Percentiles rank a stretch among this genome's conserved stretches.
Evolutionary conservation across 2,113 vertebrate species (phyloP).

Genomic region (Tichodroma muraria): DNA sequence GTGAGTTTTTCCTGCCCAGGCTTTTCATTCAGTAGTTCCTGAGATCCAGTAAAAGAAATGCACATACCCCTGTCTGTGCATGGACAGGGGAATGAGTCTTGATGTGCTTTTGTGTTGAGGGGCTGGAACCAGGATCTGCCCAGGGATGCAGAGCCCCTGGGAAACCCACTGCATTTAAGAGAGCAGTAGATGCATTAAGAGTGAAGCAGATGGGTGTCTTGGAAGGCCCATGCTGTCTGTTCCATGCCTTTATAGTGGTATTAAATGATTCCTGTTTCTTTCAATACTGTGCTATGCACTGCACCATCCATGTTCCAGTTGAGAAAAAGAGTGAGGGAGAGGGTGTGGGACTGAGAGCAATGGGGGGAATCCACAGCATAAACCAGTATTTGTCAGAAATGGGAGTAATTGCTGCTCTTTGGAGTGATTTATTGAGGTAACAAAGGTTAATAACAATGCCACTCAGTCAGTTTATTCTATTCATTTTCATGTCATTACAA

Average conservation of each 20-base stretch:
- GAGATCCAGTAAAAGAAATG: not conserved
- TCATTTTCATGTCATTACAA: conserved; percentile 81
- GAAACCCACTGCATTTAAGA: not conserved
- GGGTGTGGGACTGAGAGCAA: not conserved
- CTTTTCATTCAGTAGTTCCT: conserved; percentile 16
- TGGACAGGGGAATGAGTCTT: not conserved
- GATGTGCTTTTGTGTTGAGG: not conserved
- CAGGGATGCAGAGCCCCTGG: not conserved
- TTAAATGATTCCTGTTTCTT: not conserved
- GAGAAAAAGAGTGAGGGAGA: not conserved
- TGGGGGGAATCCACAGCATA: not conserved
- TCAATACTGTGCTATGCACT: not conserved
- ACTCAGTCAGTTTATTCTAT: conserved; percentile 78
- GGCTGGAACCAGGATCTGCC: not conserved
- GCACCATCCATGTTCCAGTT: not conserved
- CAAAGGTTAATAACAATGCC: conserved; percentile 86
- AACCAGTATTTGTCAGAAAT: conserved; percentile 64
- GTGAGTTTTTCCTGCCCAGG: not conserved
- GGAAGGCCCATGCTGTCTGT: not conserved
- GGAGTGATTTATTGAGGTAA: conserved; percentile 81
- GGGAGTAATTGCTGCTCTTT: conserved; percentile 79
- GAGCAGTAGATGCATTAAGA: not conserved
- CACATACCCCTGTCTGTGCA: fast-evolving
- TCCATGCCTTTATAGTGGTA: not conserved
- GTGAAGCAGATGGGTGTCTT: not conserved